Evolutionary conservation across 2,888 invertebrate species (phyloP), one percentile per base, ranked within the genome.

Genomic region (Drosophila paracracens): DNA sequence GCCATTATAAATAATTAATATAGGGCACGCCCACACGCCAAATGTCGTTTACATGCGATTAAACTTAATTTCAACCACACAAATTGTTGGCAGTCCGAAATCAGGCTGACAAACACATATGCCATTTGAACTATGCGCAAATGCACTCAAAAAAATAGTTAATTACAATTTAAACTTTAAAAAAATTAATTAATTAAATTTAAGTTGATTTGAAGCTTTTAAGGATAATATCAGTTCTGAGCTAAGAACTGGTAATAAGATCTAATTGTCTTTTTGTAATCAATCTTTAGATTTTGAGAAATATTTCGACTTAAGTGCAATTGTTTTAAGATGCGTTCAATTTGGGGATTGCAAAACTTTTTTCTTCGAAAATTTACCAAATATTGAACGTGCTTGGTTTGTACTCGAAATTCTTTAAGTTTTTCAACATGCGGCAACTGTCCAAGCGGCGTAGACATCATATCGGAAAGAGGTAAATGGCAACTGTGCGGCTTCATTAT

Each of bases 401-500:
- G 13, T 16, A 46, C 2, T 16, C 8, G 16, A 25, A 46, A 25
- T 46, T 25, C 8, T 16, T 8, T 4, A 16, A 16, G 16, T 25
- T 46, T 16, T 25, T 25, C 7, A 2, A 56, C 29, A 18, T 46
- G 31, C 16, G 33, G 40, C 53, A 53, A 25, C 31, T 46, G 36
- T 36, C 56, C 21, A 67, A 43, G 35, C 35, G 54, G 38, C 62
- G 58, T 67, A 62, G 59, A 54, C 62, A 38, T 74, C 51, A 59
- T 68, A 21, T 33, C n/a, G n/a, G 16, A 59, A 13, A 21, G 63
- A 27, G 38, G 48, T 50, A 50, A 54, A 33, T 36, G 59, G 48
- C 67, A 63, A 65, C 51, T 72, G 66, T 61, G 40, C 21, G 52
- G 76, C 81, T 80, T 80, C 70, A 83, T 83, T 74, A 82, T 74